Conservation (phyloP, 2,888 invertebrate species). For the Fissipunctia ypsillon region DNA sequence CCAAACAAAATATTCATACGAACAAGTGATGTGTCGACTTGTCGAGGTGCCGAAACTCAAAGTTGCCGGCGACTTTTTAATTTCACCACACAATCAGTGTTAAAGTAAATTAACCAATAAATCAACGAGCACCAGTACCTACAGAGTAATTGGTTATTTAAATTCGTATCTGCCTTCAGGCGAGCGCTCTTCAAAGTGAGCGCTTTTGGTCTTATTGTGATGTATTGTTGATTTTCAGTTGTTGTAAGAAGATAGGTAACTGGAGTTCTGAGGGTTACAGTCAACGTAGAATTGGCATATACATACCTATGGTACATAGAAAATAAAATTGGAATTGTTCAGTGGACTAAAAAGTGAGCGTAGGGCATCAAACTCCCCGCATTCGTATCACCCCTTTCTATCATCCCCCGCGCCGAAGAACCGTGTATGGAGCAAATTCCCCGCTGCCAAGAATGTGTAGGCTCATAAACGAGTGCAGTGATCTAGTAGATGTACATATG, state of each 20-base stretch:
- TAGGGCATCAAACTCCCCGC: not conserved
- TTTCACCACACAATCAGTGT: conserved; percentile 74
- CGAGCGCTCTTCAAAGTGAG: conserved; percentile 50
- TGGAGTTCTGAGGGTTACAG: conserved; percentile 4
- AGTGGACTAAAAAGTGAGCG: not conserved
- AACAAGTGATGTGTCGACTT: conserved; percentile 41
- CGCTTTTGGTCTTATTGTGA: conserved; percentile 53
- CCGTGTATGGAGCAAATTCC: too few species aligned
- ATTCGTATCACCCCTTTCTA: too few species aligned
- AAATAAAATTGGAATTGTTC: not conserved
- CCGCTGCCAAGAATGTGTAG: too few species aligned
- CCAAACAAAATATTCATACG: conserved; percentile 56
- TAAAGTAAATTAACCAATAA: conserved; percentile 74
- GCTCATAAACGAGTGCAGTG: too few species aligned
- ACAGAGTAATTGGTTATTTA: conserved; percentile 75
- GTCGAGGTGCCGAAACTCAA: conserved; percentile 54
- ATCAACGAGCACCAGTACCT: conserved; percentile 66
- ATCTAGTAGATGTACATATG: too few species aligned
- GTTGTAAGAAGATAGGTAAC: conserved; percentile 15
- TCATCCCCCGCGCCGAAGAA: too few species aligned
- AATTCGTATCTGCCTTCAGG: conserved; percentile 68
- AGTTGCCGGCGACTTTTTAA: conserved; percentile 68
- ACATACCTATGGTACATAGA: not conserved
- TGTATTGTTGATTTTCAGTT: conserved; percentile 61
- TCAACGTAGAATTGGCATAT: not conserved